phyloP scores from a whole-genome alignment of 2,113 vertebrate genomes.

The Daphoenositta chrysoptera region DNA sequence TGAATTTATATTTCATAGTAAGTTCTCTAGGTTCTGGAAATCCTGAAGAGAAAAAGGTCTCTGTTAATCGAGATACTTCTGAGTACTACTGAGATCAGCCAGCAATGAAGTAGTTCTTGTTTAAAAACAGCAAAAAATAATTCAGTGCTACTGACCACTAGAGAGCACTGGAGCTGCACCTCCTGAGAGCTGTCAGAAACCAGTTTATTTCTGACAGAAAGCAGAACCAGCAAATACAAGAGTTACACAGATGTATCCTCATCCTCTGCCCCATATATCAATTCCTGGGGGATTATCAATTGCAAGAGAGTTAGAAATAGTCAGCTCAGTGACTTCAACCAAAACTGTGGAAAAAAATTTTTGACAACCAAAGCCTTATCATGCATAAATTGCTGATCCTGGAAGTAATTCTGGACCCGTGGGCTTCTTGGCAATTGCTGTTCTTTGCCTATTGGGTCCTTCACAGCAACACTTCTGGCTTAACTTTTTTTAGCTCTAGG shows the following conservation, averaged over 20 bases:
- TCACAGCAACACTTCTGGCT: background rate
- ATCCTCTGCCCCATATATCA: background rate
- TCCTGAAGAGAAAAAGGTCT: background rate
- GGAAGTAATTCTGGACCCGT: background rate
- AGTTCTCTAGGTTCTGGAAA: background rate
- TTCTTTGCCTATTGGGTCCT: background rate
- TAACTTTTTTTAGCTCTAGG: conserved; percentile 31
- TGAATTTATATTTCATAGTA: background rate
- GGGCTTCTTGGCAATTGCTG: background rate
- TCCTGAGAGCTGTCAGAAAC: background rate
- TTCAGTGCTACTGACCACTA: background rate
- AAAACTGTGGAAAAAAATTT: background rate
- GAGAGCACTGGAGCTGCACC: conserved; percentile 9
- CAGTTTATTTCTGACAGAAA: background rate
- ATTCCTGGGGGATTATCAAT: background rate
- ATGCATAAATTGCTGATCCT: background rate
- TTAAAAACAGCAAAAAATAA: background rate
- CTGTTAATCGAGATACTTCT: background rate
- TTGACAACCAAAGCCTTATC: background rate
- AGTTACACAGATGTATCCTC: background rate
- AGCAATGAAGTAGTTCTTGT: background rate
- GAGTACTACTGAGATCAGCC: background rate
- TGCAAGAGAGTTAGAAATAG: background rate
- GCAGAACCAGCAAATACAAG: background rate
- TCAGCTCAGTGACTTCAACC: background rate